Percentiles rank a stretch among this genome's conserved stretches.
Evolutionary conservation across 2,113 vertebrate species (phyloP).

Genomic region (Cynoglossus semilaevis): DNA sequence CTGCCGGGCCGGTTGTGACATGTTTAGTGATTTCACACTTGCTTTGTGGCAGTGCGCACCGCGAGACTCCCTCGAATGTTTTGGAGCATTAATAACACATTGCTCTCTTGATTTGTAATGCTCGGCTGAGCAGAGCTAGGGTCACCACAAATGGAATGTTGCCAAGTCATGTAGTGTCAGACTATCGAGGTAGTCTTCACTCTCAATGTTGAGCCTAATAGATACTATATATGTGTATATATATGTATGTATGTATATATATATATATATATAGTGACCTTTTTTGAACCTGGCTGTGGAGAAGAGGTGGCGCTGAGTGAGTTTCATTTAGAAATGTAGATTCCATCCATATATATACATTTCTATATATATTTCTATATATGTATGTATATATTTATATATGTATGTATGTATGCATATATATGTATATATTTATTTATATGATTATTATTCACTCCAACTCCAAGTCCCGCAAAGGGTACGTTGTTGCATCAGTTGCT

Average conservation of each 20-base stretch:
- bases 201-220: background rate
- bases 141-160: conserved; percentile 74
- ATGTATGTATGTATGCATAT: too few species aligned
- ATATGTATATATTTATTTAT: too few species aligned
- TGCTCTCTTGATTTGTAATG: conserved; percentile 70
- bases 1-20: conserved; percentile 52
- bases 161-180: conserved; percentile 62
- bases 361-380: too few species aligned
- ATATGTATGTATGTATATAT: background rate
- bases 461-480: too few species aligned
- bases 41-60: conserved; percentile 45
- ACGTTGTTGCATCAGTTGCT: too few species aligned
- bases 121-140: conserved; percentile 73
- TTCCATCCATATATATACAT: too few species aligned
- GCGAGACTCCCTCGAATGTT: conserved; percentile 47
- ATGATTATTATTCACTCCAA: too few species aligned
- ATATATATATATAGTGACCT: too few species aligned
- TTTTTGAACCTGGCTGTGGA: too few species aligned
- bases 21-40: conserved; percentile 67
- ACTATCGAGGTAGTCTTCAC: conserved; percentile 22
- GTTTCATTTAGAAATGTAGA: too few species aligned
- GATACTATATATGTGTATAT: background rate
- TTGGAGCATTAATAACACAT: conserved; percentile 70
- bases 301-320: too few species aligned
- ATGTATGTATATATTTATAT: too few species aligned